Conservation (phyloP, 1,140 invertebrate species). For the Chymomyza costata region DNA sequence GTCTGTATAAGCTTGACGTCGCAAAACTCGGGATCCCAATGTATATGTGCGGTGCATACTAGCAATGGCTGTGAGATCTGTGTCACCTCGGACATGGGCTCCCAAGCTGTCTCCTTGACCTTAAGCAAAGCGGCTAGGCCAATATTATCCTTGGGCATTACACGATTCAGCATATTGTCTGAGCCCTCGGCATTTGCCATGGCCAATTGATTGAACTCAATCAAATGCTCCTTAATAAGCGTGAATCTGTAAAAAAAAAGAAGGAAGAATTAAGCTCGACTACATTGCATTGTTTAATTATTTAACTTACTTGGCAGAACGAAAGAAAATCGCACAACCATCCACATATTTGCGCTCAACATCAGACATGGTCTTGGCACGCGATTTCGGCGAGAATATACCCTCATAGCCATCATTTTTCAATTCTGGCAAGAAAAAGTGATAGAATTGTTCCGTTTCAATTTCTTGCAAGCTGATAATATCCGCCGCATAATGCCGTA, state of each 20-base stretch:
- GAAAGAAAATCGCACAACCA: slow-evolving; percentile 99
- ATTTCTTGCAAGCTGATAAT: slow-evolving; percentile 99
- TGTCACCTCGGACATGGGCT: slow-evolving; percentile 86
- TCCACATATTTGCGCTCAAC: slow-evolving; percentile 98
- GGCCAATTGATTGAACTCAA: slow-evolving; percentile 98
- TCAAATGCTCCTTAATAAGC: slow-evolving; percentile 95
- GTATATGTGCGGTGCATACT: slow-evolving; percentile 98
- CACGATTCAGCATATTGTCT: slow-evolving; percentile 98
- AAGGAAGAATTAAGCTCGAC: slow-evolving; percentile 8
- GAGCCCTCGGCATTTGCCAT: slow-evolving; percentile 99
- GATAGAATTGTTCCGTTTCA: slow-evolving; percentile 99
- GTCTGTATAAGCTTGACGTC: slow-evolving; percentile 99
- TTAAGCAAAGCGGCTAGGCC: slow-evolving; percentile 95
- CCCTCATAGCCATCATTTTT: slow-evolving; percentile 96
- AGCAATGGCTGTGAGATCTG: slow-evolving; percentile 90
- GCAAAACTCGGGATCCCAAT: slow-evolving; percentile 99
- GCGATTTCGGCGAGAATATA: slow-evolving; percentile 99
- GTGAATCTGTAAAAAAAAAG: slow-evolving; percentile 86
- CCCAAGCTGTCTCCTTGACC: slow-evolving; percentile 95
- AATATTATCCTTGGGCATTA: slow-evolving; percentile 99
- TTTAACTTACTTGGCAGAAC: slow-evolving; percentile 88
- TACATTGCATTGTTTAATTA: not conserved
- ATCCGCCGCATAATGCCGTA: slow-evolving; percentile 96
- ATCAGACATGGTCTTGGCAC: slow-evolving; percentile 98
- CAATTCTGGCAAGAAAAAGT: slow-evolving; percentile 96